phyloP scores from a whole-genome alignment of 2,888 invertebrate genomes.

The Imbricaverruca yamaguchii region DNA sequence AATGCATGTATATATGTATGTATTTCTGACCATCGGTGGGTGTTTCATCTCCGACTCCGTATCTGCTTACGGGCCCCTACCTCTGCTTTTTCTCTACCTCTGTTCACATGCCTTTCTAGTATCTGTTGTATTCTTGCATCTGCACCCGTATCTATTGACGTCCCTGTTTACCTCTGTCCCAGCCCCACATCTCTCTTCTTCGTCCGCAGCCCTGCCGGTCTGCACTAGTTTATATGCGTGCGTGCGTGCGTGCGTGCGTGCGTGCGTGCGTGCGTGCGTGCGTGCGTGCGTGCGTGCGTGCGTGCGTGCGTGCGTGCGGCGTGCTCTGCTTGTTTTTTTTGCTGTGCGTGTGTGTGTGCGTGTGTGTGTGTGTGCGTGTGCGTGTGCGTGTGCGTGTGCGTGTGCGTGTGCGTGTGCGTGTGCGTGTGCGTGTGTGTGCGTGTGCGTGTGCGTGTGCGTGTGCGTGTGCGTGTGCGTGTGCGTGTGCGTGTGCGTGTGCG shows the following conservation, averaged over 20 bases:
- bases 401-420: slow-evolving; percentile 18
- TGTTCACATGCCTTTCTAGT: no score
- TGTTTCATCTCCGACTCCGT: no score
- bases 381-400: slow-evolving; percentile 22
- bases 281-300: slow-evolving; percentile 24
- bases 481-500: slow-evolving; percentile 15
- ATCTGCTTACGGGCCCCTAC: no score
- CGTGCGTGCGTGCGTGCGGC: slow-evolving; percentile 19
- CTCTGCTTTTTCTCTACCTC: no score
- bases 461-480: slow-evolving; percentile 15
- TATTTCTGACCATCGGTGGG: no score
- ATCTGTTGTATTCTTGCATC: no score
- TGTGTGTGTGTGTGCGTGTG: no score
- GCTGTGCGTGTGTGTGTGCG: background rate
- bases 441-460: slow-evolving; percentile 22
- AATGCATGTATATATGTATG: no score
- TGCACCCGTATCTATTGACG: no score
- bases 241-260: slow-evolving; percentile 22
- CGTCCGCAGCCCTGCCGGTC: no score
- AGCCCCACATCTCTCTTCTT: no score
- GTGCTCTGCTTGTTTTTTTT: background rate
- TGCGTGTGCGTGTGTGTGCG: slow-evolving; percentile 24
- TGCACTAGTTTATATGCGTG: slow-evolving; percentile 13
- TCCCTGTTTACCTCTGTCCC: no score
- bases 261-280: slow-evolving; percentile 23